Percentiles rank a stretch among this genome's conserved stretches.
Conservation (phyloP, 2,797 vertebrate species). For the Coregonus ussuriensis region DNA sequence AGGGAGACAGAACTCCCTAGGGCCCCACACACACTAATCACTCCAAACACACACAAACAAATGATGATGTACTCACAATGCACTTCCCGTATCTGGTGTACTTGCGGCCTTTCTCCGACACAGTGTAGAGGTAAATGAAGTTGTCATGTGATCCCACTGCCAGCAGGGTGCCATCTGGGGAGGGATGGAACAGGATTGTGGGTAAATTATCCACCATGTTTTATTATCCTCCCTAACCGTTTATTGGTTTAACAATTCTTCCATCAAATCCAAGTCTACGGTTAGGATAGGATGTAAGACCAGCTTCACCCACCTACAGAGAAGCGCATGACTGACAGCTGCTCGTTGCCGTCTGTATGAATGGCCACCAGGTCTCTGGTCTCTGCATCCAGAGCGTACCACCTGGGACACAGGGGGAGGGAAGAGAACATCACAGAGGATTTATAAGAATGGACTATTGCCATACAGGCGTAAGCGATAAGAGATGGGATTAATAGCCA, state of each 20-base stretch:
- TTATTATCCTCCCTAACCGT: background rate
- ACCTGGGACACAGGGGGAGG: conserved; percentile 73
- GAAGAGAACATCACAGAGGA: background rate
- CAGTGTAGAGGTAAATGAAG: conserved; percentile 96
- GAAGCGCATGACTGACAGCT: conserved; percentile 96
- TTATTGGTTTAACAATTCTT: background rate
- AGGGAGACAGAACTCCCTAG: background rate
- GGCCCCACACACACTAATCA: background rate
- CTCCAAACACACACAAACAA: background rate
- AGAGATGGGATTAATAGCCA: conserved; percentile 3
- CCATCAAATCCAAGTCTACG: background rate
- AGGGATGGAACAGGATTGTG: conserved; percentile 3
- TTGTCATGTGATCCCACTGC: conserved; percentile 98
- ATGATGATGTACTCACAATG: conserved; percentile 80
- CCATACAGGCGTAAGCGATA: background rate
- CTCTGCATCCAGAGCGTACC: conserved; percentile 97
- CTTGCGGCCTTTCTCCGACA: conserved; percentile 93
- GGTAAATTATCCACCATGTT: conserved; percentile 73
- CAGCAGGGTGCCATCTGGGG: conserved; percentile 87
- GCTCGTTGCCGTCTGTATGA: conserved; percentile 96
- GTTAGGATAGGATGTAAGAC: background rate
- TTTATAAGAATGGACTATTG: background rate
- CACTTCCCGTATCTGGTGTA: conserved; percentile 96
- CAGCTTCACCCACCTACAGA: conserved; percentile 82
- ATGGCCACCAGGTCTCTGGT: conserved; percentile 93